phyloP scores from a whole-genome alignment of 2,113 vertebrate species.

The Chaenogobius annularis region DNA sequence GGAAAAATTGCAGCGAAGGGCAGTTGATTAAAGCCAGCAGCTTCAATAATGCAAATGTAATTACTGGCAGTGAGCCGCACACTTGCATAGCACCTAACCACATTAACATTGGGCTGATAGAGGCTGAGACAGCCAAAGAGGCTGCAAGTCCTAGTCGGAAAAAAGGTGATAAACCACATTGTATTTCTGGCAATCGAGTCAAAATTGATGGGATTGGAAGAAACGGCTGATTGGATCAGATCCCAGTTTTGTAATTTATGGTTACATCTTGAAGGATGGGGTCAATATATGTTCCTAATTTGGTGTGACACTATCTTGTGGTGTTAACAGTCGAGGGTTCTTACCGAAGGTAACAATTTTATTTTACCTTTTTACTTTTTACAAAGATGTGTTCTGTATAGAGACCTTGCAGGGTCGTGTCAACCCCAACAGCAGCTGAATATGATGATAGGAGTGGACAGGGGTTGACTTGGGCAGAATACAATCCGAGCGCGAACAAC shows the following conservation, averaged over 20 bases:
- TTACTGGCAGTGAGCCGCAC: slow-evolving; percentile 64
- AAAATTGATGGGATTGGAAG: background rate
- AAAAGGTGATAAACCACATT: slow-evolving; percentile 8
- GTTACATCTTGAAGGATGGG: background rate
- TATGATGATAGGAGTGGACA: slow-evolving; percentile 26
- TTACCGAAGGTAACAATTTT: too few relatives aligned
- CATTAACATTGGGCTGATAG: slow-evolving; percentile 43
- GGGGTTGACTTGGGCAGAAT: slow-evolving; percentile 45
- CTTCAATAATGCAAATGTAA: slow-evolving; percentile 80
- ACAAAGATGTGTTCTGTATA: background rate
- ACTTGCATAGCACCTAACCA: slow-evolving; percentile 61
- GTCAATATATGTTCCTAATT: background rate
- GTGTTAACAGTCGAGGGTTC: background rate
- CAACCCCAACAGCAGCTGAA: slow-evolving; percentile 14
- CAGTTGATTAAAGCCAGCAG: slow-evolving; percentile 71
- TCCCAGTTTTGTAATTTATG: background rate
- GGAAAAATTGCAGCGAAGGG: slow-evolving; percentile 8
- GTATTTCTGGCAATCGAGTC: background rate
- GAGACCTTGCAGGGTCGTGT: background rate
- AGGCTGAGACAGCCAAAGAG: slow-evolving; percentile 6
- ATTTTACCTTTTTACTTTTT: background rate
- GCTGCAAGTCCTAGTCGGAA: background rate
- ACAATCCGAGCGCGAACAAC: slow-evolving; percentile 34
- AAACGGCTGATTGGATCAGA: background rate
- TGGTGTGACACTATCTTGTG: background rate